Evolutionary conservation across 1,140 invertebrate genomes (phyloP).

Genomic region (Asbolus verrucosus): DNA sequence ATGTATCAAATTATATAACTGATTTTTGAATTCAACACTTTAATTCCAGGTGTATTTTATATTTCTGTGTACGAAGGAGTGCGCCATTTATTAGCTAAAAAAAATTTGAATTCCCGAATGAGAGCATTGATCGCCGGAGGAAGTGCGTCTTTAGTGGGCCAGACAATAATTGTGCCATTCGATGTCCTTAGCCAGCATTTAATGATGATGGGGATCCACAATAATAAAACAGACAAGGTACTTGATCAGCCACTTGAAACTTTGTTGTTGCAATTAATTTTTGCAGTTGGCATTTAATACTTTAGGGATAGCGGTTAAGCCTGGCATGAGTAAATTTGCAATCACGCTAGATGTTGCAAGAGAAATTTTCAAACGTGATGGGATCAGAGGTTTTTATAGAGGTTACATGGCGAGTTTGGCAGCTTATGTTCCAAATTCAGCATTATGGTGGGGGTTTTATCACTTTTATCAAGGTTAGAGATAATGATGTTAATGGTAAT

Average conservation of each 20-base stretch:
- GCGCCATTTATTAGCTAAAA: slow-evolving; percentile 80
- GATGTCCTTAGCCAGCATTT: slow-evolving; percentile 97
- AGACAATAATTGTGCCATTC: slow-evolving; percentile 96
- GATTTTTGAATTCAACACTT: slow-evolving; percentile 13
- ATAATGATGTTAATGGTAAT: not conserved
- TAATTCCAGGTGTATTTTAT: slow-evolving; percentile 87
- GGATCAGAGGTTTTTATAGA: slow-evolving; percentile 89
- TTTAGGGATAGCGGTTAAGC: slow-evolving; percentile 52
- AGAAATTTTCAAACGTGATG: slow-evolving; percentile 83
- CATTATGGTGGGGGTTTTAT: slow-evolving; percentile 97
- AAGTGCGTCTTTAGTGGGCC: slow-evolving; percentile 90
- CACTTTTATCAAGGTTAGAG: slow-evolving; percentile 89
- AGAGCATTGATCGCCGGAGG: slow-evolving; percentile 86
- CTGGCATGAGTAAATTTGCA: slow-evolving; percentile 71
- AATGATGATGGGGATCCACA: slow-evolving; percentile 85
- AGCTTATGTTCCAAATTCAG: slow-evolving; percentile 95
- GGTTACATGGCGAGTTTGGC: slow-evolving; percentile 93
- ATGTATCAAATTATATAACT: slow-evolving; percentile 7
- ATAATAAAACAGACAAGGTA: slow-evolving; percentile 55
- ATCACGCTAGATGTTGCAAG: slow-evolving; percentile 74
- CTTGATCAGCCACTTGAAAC: too few species aligned
- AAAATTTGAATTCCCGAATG: slow-evolving; percentile 73
- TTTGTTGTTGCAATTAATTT: slow-evolving; percentile 22
- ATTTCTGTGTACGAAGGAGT: slow-evolving; percentile 96
- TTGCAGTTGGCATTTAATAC: slow-evolving; percentile 57